Base-by-base conservation (phyloP, 2,113 vertebrate species). In the Panurus biarmicus region DNA sequence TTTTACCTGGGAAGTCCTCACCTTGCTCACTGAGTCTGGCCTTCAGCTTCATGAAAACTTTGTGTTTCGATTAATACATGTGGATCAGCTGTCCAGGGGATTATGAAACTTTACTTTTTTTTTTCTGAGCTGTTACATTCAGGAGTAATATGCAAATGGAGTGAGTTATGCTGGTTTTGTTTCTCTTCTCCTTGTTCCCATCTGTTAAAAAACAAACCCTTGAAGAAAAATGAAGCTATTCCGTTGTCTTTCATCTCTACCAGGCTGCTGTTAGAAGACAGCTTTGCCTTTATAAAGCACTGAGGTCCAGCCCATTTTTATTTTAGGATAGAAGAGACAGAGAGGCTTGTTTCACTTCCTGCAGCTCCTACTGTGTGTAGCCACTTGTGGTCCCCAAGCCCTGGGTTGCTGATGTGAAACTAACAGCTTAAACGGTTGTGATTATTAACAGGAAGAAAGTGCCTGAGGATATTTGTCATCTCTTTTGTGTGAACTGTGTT, bases 181-280 rank as follows among this genome's bases (percentile, higher is more conserved):
- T 95, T 78, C 44, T 81, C 57, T 87, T 89, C 60, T 91, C 29
- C 29, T 84, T 8, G 2, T 77, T 73, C 58, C 70, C 72, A 73
- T 94, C 85, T 93, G 71, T 85, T 95, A 50, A 79, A 79, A 72
- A 96, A 53, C 40, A 93, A 94, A 44, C 31, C 17, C 35, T 48
- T 79, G 71, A 86, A 86, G 35, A 72, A 56, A 92, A 85, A 11
- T 6, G 33, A 82, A 53, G 29, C 26, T 64, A 40, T 48, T 85
- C 54, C 51, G 35, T 90, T 0, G 0, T 36, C 69, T 85, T 80
- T 80, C 51, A 64, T 76, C 81, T 78, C 66, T 54, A 17, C 17
- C 31, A 80, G 51, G 51, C 67, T 91, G 74, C 78, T 82, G 47
- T 76, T 92, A 36, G 71, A 87, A 77, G 87, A 8, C 87, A 83